Conservation (phyloP, 2,888 invertebrate genomes). For the Megalurothrips usitatus region DNA sequence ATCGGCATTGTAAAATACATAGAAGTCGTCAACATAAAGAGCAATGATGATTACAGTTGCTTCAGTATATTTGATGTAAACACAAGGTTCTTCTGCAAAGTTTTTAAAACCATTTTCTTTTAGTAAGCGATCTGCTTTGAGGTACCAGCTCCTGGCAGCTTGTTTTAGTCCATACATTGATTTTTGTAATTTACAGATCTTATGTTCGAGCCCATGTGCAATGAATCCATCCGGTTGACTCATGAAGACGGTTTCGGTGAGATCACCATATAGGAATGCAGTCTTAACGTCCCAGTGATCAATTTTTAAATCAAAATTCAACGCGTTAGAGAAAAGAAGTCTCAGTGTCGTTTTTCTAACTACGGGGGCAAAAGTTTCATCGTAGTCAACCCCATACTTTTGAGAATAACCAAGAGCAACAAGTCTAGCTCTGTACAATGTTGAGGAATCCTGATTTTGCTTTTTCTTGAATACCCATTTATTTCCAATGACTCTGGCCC, state of each 20-base stretch:
- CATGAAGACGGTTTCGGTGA: conserved; percentile 35
- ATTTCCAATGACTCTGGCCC: no score
- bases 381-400: no score
- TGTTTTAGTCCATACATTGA: conserved; percentile 35
- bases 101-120: conserved; percentile 15
- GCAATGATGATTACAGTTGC: not conserved
- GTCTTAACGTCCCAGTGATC: conserved; percentile 36
- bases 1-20: not conserved
- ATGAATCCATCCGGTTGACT: conserved; percentile 31
- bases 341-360: conserved; percentile 33
- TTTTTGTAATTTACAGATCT: conserved; percentile 33
- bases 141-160: conserved; percentile 33
- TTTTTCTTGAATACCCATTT: no score
- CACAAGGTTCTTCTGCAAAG: conserved; percentile 30
- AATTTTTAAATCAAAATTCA: conserved; percentile 33
- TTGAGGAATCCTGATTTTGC: no score
- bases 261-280: conserved; percentile 34
- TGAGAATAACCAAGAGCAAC: no score
- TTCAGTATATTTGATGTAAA: conserved; percentile 13
- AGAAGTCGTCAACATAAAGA: conserved; percentile 28
- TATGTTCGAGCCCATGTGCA: conserved; percentile 16
- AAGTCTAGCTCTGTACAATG: no score
- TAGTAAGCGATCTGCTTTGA: conserved; percentile 29
- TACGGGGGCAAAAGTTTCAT: conserved; percentile 37
- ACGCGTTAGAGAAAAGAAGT: conserved; percentile 33